These are phyloP conservation scores for Lophochroa leadbeateri DNA, from an alignment of 2,113 vertebrate species.

Conservation along the genomic window DNA sequence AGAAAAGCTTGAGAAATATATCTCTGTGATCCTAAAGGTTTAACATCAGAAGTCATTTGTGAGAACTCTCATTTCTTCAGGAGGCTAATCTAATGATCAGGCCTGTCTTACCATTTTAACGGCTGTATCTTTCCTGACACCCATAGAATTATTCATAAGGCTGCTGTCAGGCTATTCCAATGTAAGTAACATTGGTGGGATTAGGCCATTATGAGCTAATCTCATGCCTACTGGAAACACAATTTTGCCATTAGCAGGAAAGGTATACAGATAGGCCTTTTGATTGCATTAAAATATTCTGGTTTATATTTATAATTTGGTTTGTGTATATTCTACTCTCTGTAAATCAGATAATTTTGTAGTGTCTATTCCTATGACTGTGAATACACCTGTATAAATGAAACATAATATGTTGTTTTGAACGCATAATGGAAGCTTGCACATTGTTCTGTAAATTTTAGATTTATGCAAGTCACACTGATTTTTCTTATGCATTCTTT, in stretches of 20 bases:
- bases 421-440: not conserved
- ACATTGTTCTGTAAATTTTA: not conserved
- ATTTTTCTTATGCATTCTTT: not conserved
- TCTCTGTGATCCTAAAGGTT: not conserved
- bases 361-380: not conserved
- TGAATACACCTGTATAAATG: constrained; percentile 28
- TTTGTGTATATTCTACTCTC: not conserved
- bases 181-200: not conserved
- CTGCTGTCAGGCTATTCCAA: constrained; percentile 10
- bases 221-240: constrained; percentile 13
- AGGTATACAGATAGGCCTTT: not conserved
- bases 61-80: not conserved
- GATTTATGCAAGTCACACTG: not conserved
- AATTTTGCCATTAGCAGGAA: not conserved
- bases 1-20: not conserved
- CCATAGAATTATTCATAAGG: constrained; percentile 3
- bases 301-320: constrained; percentile 3
- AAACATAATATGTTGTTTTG: constrained; percentile 37
- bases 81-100: constrained; percentile 7
- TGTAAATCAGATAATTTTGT: constrained; percentile 22
- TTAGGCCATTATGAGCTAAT: constrained; percentile 33
- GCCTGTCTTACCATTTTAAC: constrained; percentile 22
- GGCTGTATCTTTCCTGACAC: constrained; percentile 25
- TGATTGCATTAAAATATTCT: not conserved
- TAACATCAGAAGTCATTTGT: not conserved